phyloP scores from a whole-genome alignment of 1,140 invertebrate species.

The Laupala kohalensis region DNA sequence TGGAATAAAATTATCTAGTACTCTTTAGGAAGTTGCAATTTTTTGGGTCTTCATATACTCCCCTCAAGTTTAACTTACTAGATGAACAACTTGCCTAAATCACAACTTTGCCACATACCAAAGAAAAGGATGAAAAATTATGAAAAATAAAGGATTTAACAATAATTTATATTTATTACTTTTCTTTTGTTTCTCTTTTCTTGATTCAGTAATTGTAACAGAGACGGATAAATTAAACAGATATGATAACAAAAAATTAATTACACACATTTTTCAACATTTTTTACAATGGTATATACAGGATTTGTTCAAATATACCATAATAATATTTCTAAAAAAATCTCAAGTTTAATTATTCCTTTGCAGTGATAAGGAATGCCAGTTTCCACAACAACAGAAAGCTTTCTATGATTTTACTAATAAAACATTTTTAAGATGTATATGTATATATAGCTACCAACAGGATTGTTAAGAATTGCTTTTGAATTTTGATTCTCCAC shows the following conservation, averaged over 20 bases:
- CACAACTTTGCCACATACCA: no score
- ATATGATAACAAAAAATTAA: background rate
- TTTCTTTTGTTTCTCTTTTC: background rate
- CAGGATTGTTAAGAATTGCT: background rate
- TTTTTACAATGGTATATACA: background rate
- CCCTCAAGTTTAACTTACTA: no score
- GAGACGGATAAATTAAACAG: background rate
- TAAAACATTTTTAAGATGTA: background rate
- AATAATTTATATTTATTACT: background rate
- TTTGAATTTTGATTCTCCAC: background rate
- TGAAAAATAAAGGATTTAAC: background rate
- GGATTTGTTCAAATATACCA: background rate
- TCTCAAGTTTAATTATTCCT: background rate
- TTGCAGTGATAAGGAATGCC: background rate
- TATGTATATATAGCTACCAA: background rate
- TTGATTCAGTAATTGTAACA: background rate
- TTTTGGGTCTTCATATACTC: no score
- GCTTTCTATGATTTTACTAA: background rate
- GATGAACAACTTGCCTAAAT: no score
- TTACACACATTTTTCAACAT: background rate
- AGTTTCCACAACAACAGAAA: background rate
- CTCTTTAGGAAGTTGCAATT: no score
- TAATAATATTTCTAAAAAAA: background rate
- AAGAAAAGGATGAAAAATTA: no score
- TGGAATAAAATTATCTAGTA: no score